Percentiles rank a stretch among this genome's conserved stretches.
phyloP scores from a whole-genome alignment of 2,113 vertebrate genomes.

The Calidris pugnax region DNA sequence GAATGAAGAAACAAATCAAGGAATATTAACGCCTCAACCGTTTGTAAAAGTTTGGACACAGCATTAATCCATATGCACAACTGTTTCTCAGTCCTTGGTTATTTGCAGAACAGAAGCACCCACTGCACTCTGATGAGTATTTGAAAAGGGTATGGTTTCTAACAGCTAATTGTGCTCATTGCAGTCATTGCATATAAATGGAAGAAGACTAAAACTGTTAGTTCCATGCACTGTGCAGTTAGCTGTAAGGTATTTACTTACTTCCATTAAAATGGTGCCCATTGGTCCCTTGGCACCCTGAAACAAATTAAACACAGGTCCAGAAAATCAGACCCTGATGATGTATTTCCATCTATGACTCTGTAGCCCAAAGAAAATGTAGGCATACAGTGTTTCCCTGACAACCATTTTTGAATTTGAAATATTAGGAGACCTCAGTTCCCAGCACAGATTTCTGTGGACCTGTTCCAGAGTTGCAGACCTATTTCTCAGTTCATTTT shows the following conservation, averaged over 20 bases:
- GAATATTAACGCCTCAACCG: not conserved
- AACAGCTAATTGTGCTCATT: not conserved
- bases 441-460: not conserved
- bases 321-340: not conserved
- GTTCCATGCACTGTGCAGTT: not conserved
- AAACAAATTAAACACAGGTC: slow-evolving; percentile 7
- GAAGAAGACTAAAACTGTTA: not conserved
- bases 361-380: not conserved
- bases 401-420: not conserved
- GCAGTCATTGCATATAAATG: not conserved
- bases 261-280: slow-evolving; percentile 68
- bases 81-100: not conserved
- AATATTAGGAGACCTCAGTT: not conserved
- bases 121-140: not conserved
- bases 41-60: not conserved
- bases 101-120: not conserved
- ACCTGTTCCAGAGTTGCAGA: not conserved
- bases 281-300: slow-evolving; percentile 82
- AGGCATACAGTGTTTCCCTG: not conserved
- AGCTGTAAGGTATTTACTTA: slow-evolving; percentile 67
- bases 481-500: not conserved
- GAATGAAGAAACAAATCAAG: not conserved
- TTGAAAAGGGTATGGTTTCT: not conserved
- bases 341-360: not conserved
- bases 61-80: not conserved